These are phyloP conservation scores for Falco columbarius DNA, from an alignment of 2,797 vertebrate species.

Conservation along the genomic window DNA sequence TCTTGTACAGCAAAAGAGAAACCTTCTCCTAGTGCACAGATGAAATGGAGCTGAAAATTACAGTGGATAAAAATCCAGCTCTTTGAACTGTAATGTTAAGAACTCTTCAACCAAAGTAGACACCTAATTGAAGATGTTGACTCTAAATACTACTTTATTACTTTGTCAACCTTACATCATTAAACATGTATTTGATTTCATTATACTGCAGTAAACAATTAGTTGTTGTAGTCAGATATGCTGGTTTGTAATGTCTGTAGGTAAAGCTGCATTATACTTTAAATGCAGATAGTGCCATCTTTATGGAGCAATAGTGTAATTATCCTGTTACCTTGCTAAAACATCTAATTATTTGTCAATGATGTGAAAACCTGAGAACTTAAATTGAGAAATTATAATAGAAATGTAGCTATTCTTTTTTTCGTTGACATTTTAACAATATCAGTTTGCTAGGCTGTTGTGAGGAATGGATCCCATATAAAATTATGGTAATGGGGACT, in stretches of 20 bases:
- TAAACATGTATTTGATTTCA: neutral
- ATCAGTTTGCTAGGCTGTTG: neutral
- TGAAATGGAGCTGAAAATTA: conserved; percentile 56
- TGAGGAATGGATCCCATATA: neutral
- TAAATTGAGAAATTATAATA: neutral
- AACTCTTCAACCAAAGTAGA: neutral
- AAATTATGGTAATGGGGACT: neutral
- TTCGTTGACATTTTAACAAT: neutral
- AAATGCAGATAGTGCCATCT: neutral
- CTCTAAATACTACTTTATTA: neutral
- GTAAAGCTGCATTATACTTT: neutral
- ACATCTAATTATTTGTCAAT: neutral
- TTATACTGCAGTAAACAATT: neutral
- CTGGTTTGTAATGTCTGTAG: neutral
- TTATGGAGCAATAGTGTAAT: neutral
- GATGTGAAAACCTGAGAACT: neutral
- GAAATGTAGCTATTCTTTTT: neutral
- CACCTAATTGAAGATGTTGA: conserved; percentile 1
- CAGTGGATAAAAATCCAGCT: conserved; percentile 12
- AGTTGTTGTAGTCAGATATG: neutral
- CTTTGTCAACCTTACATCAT: conserved; percentile 4
- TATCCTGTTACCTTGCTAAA: conserved; percentile 8
- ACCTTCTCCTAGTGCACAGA: neutral
- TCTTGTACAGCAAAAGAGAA: neutral
- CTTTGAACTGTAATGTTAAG: neutral